Percentiles rank a stretch among this genome's conserved stretches.
These are phyloP conservation scores for Brachionus manjavacas DNA, from an alignment of 1,140 invertebrate species.

Conservation along the genomic window DNA sequence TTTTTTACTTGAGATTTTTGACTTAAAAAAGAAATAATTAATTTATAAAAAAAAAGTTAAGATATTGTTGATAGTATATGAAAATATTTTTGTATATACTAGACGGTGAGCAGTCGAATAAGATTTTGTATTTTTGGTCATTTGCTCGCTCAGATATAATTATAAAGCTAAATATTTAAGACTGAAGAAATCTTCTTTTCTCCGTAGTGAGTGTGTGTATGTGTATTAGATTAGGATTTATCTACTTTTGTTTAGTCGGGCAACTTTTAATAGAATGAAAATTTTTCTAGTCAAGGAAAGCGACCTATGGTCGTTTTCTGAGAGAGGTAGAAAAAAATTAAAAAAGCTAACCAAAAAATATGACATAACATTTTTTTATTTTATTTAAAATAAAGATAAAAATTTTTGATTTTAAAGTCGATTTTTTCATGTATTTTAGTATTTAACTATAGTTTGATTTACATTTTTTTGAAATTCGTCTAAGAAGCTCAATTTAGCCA, in stretches of 20 bases:
- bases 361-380: too few species aligned
- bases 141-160: neutral
- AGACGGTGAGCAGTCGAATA: neutral
- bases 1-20: neutral
- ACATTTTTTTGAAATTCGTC: too few species aligned
- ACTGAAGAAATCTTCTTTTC: neutral
- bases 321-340: too few species aligned
- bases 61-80: neutral
- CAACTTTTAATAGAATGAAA: neutral
- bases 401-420: too few species aligned
- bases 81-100: neutral
- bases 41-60: neutral
- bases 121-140: neutral
- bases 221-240: neutral
- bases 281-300: neutral
- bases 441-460: too few species aligned
- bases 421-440: too few species aligned
- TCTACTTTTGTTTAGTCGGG: neutral
- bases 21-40: neutral
- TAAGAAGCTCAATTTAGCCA: too few species aligned
- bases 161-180: conserved; percentile 7
- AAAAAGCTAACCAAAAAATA: too few species aligned
- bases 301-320: neutral
- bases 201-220: neutral
- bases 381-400: too few species aligned